Evolutionary conservation across 2,888 invertebrate genomes (phyloP).

Genomic region (Eilema griseolum): DNA sequence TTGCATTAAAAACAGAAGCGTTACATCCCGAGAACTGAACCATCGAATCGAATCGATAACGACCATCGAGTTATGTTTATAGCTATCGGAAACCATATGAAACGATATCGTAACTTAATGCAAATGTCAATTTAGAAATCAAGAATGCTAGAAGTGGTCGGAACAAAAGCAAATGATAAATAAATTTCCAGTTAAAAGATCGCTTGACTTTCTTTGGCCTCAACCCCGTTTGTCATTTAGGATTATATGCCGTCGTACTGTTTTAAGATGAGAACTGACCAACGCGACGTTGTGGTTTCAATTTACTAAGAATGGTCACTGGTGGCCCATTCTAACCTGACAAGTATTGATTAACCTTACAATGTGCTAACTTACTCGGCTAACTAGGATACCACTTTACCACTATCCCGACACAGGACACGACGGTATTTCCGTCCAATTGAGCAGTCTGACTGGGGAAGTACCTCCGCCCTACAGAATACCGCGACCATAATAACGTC

Average conservation of each 20-base stretch:
- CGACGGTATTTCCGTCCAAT: no score
- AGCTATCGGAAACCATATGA: conserved; percentile 50
- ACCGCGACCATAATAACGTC: no score
- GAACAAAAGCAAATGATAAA: conserved; percentile 65
- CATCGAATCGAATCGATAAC: conserved; percentile 56
- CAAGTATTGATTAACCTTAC: no score
- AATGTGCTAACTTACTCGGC: no score
- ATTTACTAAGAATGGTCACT: no score
- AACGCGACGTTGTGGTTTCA: background rate
- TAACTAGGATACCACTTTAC: no score
- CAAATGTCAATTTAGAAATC: conserved; percentile 66
- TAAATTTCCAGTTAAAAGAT: conserved; percentile 61
- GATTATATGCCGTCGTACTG: conserved; percentile 42
- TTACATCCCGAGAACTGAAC: conserved; percentile 31
- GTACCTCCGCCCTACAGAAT: no score
- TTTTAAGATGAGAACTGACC: background rate
- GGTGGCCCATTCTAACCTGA: no score
- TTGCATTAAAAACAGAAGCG: conserved; percentile 51
- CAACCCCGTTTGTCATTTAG: conserved; percentile 43
- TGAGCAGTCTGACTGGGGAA: no score
- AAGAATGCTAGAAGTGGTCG: conserved; percentile 43
- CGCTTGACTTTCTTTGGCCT: conserved; percentile 65
- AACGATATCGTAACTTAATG: conserved; percentile 65
- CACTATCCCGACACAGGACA: no score
- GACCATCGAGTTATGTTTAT: conserved; percentile 56